Evolutionary conservation across 1,140 invertebrate species (phyloP).

Genomic region (Drosophila persimilis): DNA sequence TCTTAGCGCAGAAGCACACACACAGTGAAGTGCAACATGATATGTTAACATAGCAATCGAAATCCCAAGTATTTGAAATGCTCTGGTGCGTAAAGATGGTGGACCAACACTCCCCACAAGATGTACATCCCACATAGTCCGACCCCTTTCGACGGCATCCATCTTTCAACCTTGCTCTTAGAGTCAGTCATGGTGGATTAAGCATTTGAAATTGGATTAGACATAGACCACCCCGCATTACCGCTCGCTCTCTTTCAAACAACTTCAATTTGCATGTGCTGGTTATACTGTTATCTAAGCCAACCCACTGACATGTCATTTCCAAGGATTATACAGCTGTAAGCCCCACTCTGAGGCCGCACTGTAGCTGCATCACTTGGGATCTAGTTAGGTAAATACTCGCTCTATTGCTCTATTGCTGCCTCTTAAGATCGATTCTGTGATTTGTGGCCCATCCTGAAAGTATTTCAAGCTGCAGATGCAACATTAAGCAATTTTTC

Average conservation of each 20-base stretch:
- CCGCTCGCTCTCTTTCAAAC: background rate
- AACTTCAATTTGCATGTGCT: constrained; percentile 47
- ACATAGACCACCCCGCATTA: constrained; percentile 12
- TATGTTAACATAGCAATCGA: constrained; percentile 63
- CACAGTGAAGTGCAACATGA: constrained; percentile 66
- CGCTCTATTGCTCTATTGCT: too few species aligned
- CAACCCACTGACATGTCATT: constrained; percentile 52
- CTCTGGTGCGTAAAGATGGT: constrained; percentile 50
- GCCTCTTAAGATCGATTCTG: too few species aligned
- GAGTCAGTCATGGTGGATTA: constrained; percentile 66
- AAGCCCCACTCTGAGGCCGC: background rate
- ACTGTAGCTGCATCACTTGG: too few species aligned
- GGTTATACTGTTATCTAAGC: constrained; percentile 38
- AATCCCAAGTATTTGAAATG: constrained; percentile 47
- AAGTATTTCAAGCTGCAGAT: too few species aligned
- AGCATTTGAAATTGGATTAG: constrained; percentile 67
- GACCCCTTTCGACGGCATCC: constrained; percentile 4
- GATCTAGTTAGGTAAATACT: too few species aligned
- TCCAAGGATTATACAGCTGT: constrained; percentile 19
- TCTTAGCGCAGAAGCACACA: constrained; percentile 47
- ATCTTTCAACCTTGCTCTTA: constrained; percentile 58
- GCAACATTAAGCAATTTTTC: too few species aligned
- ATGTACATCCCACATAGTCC: background rate
- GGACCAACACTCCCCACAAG: background rate
- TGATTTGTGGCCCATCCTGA: too few species aligned